These are phyloP conservation scores for Simalia tracyae DNA, from an alignment of 2,797 vertebrate species.

Conservation along the genomic window DNA sequence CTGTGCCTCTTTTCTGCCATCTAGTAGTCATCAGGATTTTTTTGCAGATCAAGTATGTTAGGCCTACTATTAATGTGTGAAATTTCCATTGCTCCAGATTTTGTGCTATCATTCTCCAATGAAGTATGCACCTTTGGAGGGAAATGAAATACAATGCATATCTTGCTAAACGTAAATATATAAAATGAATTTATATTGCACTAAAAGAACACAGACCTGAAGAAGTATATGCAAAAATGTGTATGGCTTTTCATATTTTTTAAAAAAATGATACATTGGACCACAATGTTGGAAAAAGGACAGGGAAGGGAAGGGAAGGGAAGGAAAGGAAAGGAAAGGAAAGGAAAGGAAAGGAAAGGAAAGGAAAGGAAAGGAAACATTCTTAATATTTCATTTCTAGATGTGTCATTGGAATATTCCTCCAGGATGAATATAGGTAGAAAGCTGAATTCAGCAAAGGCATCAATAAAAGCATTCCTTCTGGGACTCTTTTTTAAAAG, in stretches of 20 bases:
- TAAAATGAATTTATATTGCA: not conserved
- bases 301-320: not conserved
- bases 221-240: not conserved
- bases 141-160: not conserved
- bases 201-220: not conserved
- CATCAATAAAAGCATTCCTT: not conserved
- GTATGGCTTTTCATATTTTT: not conserved
- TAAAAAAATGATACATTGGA: not conserved
- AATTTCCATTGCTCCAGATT: not conserved
- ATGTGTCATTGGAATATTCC: not conserved
- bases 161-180: not conserved
- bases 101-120: not conserved
- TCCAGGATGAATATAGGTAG: not conserved
- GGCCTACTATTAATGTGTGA: not conserved
- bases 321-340: not conserved
- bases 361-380: not conserved
- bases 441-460: not conserved
- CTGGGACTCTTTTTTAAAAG: not conserved
- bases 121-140: not conserved
- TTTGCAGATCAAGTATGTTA: not conserved
- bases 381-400: not conserved
- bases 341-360: no score
- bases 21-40: not conserved
- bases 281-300: not conserved
- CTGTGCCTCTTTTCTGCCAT: not conserved